A percentile compares a stretch with the other conserved stretches of the same genome.
Conservation (phyloP, 2,113 vertebrate genomes). For the Pao palembangensis region DNA sequence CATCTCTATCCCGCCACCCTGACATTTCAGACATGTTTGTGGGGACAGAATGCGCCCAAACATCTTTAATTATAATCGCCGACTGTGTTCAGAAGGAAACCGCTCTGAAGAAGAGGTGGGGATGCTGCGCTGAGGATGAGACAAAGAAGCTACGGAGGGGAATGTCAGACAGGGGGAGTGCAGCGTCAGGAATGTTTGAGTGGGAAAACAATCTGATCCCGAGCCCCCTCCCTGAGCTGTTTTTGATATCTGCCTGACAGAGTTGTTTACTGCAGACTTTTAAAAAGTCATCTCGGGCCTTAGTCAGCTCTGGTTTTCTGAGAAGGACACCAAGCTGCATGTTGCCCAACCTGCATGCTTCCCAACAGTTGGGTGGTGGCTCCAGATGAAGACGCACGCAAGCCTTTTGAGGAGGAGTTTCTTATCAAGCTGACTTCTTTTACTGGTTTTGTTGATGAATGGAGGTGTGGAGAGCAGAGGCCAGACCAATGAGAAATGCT, state of each 20-base stretch:
- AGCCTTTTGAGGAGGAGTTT: neutral
- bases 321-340: neutral
- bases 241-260: constrained; percentile 44
- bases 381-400: neutral
- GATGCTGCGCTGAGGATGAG: constrained; percentile 26
- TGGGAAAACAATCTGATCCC: constrained; percentile 49
- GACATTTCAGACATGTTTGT: constrained; percentile 2
- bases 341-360: too few species aligned
- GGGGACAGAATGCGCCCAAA: constrained; percentile 11
- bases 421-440: too few species aligned
- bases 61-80: constrained; percentile 32
- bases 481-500: neutral
- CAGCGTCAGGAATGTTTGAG: constrained; percentile 54
- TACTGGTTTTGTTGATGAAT: too few species aligned
- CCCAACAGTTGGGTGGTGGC: too few species aligned
- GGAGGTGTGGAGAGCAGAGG: too few species aligned
- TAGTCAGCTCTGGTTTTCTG: too few species aligned
- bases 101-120: constrained; percentile 20
- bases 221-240: constrained; percentile 2
- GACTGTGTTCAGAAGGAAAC: constrained; percentile 13
- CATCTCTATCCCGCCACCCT: constrained; percentile 12
- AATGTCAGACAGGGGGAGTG: constrained; percentile 50
- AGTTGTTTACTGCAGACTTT: constrained; percentile 43
- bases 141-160: constrained; percentile 48
- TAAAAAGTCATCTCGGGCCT: neutral